A percentile compares a stretch with the other conserved stretches of the same genome.
Evolutionary conservation across 92 coral and sea anemone genomes (phyloP).

Genomic region (Palythoa heliodiscus): DNA sequence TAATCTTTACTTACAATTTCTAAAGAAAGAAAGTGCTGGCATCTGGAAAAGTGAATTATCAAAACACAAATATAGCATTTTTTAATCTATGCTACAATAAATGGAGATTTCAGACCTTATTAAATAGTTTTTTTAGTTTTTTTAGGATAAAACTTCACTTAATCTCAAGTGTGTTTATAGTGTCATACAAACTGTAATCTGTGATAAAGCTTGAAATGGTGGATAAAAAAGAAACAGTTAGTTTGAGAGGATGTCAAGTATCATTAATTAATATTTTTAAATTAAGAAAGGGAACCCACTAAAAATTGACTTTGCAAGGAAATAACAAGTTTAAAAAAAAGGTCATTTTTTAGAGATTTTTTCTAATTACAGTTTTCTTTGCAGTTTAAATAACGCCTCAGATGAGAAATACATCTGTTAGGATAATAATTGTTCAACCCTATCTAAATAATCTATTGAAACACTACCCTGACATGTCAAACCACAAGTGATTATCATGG

Average conservation of each 20-base stretch:
- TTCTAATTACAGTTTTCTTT: not conserved
- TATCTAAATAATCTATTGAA: not conserved
- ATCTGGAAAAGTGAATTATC: not conserved
- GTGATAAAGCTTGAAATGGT: not conserved
- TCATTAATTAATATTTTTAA: not conserved
- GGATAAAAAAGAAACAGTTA: not conserved
- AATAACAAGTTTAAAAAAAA: not conserved
- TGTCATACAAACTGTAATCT: not conserved
- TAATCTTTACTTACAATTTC: not conserved
- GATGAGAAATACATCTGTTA: slow-evolving; percentile 6
- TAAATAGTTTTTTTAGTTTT: not conserved
- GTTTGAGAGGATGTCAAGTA: slow-evolving; percentile 2
- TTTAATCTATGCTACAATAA: not conserved
- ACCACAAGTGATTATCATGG: not conserved
- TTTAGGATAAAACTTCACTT: not conserved
- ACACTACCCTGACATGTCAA: not conserved
- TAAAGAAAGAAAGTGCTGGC: not conserved
- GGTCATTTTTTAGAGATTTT: not conserved
- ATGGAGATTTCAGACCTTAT: not conserved
- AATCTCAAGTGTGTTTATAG: not conserved
- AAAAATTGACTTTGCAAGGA: not conserved
- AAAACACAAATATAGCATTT: not conserved
- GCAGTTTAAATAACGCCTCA: not conserved
- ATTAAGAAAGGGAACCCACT: not conserved
- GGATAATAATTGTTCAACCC: not conserved